Conservation (phyloP, 1,140 invertebrate genomes). For the Cotesia chilonis region DNA sequence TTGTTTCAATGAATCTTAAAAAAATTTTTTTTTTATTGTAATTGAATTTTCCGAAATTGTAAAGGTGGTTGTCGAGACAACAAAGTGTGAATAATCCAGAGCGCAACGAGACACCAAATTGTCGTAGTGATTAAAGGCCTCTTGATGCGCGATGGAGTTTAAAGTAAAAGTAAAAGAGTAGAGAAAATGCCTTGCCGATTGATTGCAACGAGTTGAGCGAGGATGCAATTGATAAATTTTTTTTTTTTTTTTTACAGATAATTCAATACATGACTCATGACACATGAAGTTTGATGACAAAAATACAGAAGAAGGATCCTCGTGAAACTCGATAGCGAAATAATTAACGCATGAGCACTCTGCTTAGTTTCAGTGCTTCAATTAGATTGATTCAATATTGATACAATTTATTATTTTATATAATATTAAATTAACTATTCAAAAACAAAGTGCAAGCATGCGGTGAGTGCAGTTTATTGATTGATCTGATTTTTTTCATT, state of each 20-base stretch:
- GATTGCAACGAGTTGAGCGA: conserved; percentile 36
- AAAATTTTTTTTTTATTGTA: background rate
- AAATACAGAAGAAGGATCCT: background rate
- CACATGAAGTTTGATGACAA: background rate
- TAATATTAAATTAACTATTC: conserved; percentile 18
- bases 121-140: conserved; percentile 22
- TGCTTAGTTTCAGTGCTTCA: too few species aligned
- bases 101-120: conserved; percentile 29
- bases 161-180: conserved; percentile 37
- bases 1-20: background rate
- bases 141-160: conserved; percentile 32
- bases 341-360: conserved; percentile 22
- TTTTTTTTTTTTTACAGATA: background rate
- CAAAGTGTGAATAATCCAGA: conserved; percentile 19
- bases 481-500: conserved; percentile 15
- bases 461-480: conserved; percentile 44
- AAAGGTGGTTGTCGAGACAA: conserved; percentile 16
- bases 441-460: conserved; percentile 51
- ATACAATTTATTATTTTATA: too few species aligned
- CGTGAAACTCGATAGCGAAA: background rate
- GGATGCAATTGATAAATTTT: conserved; percentile 13
- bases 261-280: background rate
- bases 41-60: background rate
- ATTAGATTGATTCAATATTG: conserved; percentile 14
- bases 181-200: conserved; percentile 35